phyloP scores from a whole-genome alignment of 2,113 vertebrate genomes.

The Xenopus tropicalis region DNA sequence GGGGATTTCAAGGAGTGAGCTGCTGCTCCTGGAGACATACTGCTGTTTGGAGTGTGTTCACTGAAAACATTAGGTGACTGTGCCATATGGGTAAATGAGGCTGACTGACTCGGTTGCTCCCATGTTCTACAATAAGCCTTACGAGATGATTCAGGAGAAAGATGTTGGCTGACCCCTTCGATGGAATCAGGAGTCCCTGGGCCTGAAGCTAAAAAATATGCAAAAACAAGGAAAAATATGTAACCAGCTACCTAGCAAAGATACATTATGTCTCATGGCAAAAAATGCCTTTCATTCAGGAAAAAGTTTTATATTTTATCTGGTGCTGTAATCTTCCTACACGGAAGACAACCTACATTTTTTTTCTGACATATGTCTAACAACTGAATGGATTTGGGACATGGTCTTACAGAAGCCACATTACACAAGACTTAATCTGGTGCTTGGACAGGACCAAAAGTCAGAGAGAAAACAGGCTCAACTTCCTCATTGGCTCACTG shows the following conservation, averaged over 20 bases:
- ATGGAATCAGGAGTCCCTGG: slow-evolving; percentile 92
- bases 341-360: too few species aligned
- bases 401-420: too few species aligned
- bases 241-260: not conserved
- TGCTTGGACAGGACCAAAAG: too few species aligned
- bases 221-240: not conserved
- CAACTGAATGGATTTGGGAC: too few species aligned
- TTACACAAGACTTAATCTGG: too few species aligned
- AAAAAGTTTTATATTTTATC: too few species aligned
- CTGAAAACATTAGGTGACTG: slow-evolving; percentile 82
- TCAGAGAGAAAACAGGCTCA: too few species aligned
- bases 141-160: slow-evolving; percentile 89
- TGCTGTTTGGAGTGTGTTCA: slow-evolving; percentile 74
- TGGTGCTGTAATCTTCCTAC: too few species aligned
- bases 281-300: not conserved
- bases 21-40: slow-evolving; percentile 77
- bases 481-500: too few species aligned
- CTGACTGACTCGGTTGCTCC: slow-evolving; percentile 80
- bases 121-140: slow-evolving; percentile 93
- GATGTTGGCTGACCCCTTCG: slow-evolving; percentile 85
- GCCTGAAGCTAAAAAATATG: slow-evolving; percentile 74
- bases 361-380: not conserved
- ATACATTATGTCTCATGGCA: not conserved
- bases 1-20: slow-evolving; percentile 87
- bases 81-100: slow-evolving; percentile 75